Evolutionary conservation across 2,797 vertebrate species (phyloP).

Genomic region (Chiroxiphia lanceolata): DNA sequence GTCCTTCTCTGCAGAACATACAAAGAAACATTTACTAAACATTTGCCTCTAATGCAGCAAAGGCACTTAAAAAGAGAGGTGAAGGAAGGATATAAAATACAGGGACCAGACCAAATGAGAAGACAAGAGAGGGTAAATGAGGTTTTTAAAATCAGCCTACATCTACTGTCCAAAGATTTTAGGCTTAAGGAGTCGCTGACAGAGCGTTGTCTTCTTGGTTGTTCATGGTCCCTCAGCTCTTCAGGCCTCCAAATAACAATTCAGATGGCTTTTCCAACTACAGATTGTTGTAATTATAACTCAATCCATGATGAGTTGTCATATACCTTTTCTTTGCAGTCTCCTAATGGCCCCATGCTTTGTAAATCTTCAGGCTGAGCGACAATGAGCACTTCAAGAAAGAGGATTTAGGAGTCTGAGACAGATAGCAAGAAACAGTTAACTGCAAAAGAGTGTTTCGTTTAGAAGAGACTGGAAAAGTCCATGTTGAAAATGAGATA

Average conservation of each 20-base stretch:
- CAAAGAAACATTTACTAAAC: slow-evolving; percentile 21
- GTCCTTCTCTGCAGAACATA: slow-evolving; percentile 11
- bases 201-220: not conserved
- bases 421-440: not conserved
- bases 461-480: not conserved
- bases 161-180: not conserved
- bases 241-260: not conserved
- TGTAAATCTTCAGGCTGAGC: not conserved
- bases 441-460: not conserved
- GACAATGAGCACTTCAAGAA: not conserved
- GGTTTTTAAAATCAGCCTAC: not conserved
- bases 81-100: not conserved
- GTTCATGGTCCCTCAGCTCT: not conserved
- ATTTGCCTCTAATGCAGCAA: not conserved
- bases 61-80: not conserved
- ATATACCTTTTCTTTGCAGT: not conserved
- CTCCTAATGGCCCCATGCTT: not conserved
- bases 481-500: not conserved
- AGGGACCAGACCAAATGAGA: not conserved
- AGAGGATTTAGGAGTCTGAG: not conserved
- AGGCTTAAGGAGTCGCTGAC: not conserved
- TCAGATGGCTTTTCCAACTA: not conserved
- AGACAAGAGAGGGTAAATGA: not conserved
- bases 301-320: not conserved
- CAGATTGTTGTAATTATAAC: not conserved